Evolutionary conservation across 2,888 invertebrate species (phyloP).

Genomic region (Patella caerulea): DNA sequence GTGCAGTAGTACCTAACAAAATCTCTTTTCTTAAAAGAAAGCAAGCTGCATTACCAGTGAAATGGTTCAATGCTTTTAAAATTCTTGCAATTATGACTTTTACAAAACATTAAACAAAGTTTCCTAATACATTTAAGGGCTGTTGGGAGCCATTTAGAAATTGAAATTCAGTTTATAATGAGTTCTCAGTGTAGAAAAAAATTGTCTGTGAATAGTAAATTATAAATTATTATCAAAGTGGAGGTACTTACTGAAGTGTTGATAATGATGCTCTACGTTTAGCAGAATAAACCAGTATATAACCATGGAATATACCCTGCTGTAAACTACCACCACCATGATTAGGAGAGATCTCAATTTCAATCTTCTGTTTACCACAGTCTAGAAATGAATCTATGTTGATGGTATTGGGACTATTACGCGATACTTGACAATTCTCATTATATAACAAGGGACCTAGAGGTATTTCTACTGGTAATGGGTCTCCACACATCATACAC

Average conservation of each 20-base stretch:
- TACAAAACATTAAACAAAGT: background rate
- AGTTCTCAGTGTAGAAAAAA: background rate
- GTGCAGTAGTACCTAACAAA: too few relatives aligned
- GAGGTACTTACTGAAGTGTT: slow-evolving; percentile 80
- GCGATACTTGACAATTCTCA: slow-evolving; percentile 87
- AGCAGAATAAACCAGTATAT: slow-evolving; percentile 93
- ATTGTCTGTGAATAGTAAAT: background rate
- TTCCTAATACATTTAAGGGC: background rate
- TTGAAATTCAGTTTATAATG: background rate
- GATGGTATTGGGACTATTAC: slow-evolving; percentile 83
- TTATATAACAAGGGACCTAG: slow-evolving; percentile 89
- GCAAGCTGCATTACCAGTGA: too few relatives aligned
- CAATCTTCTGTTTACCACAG: slow-evolving; percentile 82
- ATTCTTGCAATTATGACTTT: too few relatives aligned
- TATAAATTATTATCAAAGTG: background rate
- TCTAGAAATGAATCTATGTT: slow-evolving; percentile 93
- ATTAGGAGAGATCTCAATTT: slow-evolving; percentile 92
- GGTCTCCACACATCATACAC: slow-evolving; percentile 97
- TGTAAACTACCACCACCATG: slow-evolving; percentile 86
- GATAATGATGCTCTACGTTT: slow-evolving; percentile 94
- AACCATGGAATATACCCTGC: slow-evolving; percentile 93
- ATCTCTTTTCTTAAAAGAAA: too few relatives aligned
- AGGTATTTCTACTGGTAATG: slow-evolving; percentile 90
- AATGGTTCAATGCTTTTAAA: too few relatives aligned
- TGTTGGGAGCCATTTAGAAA: background rate